phyloP scores from a whole-genome alignment of 64 coral and sea anemone genomes.

The Stylophora pistillata region DNA sequence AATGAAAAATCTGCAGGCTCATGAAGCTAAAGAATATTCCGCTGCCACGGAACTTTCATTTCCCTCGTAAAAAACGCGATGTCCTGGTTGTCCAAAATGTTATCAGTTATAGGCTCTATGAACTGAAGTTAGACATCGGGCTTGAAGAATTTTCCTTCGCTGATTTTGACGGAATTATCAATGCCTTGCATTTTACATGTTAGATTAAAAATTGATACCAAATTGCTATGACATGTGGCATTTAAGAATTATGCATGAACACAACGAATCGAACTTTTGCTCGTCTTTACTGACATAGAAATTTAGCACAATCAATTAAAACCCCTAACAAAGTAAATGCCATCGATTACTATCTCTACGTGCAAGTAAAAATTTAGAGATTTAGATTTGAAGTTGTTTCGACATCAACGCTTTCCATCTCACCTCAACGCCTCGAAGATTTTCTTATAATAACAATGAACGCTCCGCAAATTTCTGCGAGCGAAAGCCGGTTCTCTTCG shows the following conservation, averaged over 20 bases:
- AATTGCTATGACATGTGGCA: constrained; percentile 95
- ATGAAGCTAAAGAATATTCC: neutral
- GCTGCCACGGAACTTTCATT: neutral
- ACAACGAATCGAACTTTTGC: constrained; percentile 31
- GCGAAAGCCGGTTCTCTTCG: neutral
- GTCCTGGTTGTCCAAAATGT: neutral
- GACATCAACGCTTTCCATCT: constrained; percentile 10
- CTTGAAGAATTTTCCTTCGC: constrained; percentile 1
- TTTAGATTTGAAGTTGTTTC: neutral
- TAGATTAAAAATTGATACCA: constrained; percentile 99
- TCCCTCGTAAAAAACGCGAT: neutral
- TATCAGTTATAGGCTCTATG: neutral
- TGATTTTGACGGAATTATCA: constrained; percentile 28
- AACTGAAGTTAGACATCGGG: neutral
- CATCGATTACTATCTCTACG: neutral
- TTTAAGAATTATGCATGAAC: constrained; percentile 95
- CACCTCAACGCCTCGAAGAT: constrained; percentile 84
- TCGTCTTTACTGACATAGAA: neutral
- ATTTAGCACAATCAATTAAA: neutral
- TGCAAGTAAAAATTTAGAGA: neutral
- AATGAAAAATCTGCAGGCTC: neutral
- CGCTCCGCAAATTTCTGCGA: constrained; percentile 54
- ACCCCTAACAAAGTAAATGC: neutral
- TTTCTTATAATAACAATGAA: constrained; percentile 82
- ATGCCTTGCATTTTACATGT: constrained; percentile 56